Evolutionary conservation across 2,888 invertebrate genomes (phyloP), one percentile per base, ranked within the genome.

Genomic region (Argyra leucocephala): DNA sequence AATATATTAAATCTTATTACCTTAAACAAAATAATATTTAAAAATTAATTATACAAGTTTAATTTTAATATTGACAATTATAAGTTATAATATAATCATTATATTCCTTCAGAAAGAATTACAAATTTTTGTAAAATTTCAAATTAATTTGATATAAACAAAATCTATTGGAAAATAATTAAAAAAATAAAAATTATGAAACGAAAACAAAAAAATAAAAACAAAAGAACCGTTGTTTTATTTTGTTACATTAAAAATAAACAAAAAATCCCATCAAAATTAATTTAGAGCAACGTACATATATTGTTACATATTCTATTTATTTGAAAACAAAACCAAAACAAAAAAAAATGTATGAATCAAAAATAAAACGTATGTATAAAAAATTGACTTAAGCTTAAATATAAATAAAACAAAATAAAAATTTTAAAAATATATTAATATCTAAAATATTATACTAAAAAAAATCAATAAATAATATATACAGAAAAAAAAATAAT

Each of bases 221-320:
- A 37, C 5, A 26, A 15, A 37, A 37, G 2, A 48, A 48, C 18
- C 9, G 48, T 48, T 48, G 48, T 48, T 48, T 48, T 48, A 15
- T 48, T 48, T 48, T 2, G 48, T 48, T 48, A 48, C 3, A 48
- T 37, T 37, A 48, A 18, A 26, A 26, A 37, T 10, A 48, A 48
- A n/a, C n/a, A 48, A 48, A 48, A 31, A 48, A 48, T 48, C 48
- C 48, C 48, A 48, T 48, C 48, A 48, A 48, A 15, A 48, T 48
- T 48, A 48, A 48, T 12, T 12, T 37, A 37, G 5, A 48, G 2
- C 9, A 48, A 48, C 12, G 18, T 12, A 48, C 9, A 48, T 18
- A 12, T 48, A 48, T 48, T 48, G 48, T 48, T 48, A 48, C 12
- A 48, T 12, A 48, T 48, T 48, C 18, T 48, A 48, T 48, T 48